Evolutionary conservation across 2,113 vertebrate species (phyloP), one percentile per base, ranked within the genome.

Genomic region (Todiramphus saurophagus): DNA sequence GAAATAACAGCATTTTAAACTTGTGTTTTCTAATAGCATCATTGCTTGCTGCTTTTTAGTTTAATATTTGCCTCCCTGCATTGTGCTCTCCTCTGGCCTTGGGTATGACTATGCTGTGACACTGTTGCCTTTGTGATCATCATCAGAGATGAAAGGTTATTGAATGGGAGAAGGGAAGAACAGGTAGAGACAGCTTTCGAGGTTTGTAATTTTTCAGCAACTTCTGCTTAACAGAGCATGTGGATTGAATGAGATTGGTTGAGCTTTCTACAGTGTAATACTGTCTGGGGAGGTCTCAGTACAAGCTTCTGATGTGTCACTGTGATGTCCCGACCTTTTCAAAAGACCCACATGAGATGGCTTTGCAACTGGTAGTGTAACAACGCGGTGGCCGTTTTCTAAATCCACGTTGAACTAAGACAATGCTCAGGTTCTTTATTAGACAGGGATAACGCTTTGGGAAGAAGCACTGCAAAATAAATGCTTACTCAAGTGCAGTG

Each of bases 51-150:
- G 19, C 24, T 81, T 64, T 95, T 55, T 39, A 31, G 30, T 9
- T 21, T 7, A 31, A 16, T n/a, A 11, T 30, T 83, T 63, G 16
- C 33, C 0, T 1, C 27, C 23, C 10, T 70, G 13, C 9, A 0
- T 9, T 5, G 4, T 10, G 11, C 3, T 35, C 1, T 41, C 33
- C 33, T 59, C 62, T 78, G 59, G 16, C 58, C n/a, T 50, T 39
- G 55, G 27, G 24, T 44, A 7, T 30, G 16, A 13, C 39, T 25
- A 2, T 24, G 3, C 37, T 7, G 31, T 43, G 56, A 50, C 19
- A 27, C 16, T 17, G 35, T 33, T 64, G 33, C 33, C 25, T 66
- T 37, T 33, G 46, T 27, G 43, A 30, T 8, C 28, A 39, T 58
- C 10, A 35, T 19, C 35, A n/a, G 37, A 31, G 37, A 4, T 24